phyloP scores from a whole-genome alignment of 2,888 invertebrate species.

The Arrhopalites spinosus region DNA sequence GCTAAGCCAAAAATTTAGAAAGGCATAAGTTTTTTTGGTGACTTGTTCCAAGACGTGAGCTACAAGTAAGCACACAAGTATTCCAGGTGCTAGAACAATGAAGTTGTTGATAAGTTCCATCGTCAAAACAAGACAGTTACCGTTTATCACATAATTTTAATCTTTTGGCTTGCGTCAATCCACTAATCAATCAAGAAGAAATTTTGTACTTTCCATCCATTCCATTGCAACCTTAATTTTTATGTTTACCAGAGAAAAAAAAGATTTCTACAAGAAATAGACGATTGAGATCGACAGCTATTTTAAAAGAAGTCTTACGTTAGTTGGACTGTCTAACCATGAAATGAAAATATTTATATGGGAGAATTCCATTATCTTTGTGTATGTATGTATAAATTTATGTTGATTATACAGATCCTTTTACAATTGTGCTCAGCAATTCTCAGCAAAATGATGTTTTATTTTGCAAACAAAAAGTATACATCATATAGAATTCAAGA shows the following conservation, averaged over 20 bases:
- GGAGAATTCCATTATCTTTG: too few relatives aligned
- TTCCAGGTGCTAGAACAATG: slow-evolving; percentile 14
- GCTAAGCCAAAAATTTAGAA: not conserved
- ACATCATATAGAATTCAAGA: slow-evolving; percentile 34
- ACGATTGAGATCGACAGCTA: too few relatives aligned
- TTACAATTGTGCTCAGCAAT: too few relatives aligned
- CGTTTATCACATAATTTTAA: slow-evolving; percentile 25
- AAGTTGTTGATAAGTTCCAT: slow-evolving; percentile 35
- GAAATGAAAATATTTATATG: too few relatives aligned
- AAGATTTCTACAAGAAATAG: too few relatives aligned
- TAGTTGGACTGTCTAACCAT: too few relatives aligned
- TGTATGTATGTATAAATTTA: too few relatives aligned
- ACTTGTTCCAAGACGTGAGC: not conserved
- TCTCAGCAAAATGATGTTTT: too few relatives aligned
- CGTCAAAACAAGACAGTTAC: slow-evolving; percentile 24
- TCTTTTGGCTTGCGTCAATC: slow-evolving; percentile 20
- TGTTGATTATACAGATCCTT: too few relatives aligned
- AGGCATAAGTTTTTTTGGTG: not conserved
- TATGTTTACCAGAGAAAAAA: not conserved
- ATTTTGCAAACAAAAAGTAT: too few relatives aligned
- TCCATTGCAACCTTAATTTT: not conserved
- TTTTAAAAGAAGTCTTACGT: too few relatives aligned
- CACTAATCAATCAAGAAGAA: too few relatives aligned
- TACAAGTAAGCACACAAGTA: not conserved
- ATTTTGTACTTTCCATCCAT: not conserved